Evolutionary conservation across 2,888 invertebrate genomes (phyloP).

Genomic region (Apomyelois bistriatella): DNA sequence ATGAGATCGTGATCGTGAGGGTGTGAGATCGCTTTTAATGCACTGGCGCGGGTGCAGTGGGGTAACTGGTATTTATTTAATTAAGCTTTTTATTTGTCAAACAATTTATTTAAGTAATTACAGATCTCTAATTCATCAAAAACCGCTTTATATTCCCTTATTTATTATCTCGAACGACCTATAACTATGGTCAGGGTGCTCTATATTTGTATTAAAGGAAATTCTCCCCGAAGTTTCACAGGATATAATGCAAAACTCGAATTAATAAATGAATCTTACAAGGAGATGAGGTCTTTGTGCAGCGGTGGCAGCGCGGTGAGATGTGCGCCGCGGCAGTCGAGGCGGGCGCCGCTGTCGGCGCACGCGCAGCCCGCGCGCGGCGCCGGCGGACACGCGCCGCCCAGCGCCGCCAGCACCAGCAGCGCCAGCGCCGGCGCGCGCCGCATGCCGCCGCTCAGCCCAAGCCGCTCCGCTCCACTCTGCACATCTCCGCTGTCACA

Average conservation of each 20-base stretch:
- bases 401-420: constrained; percentile 27
- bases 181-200: no score
- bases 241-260: neutral
- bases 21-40: neutral
- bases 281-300: constrained; percentile 38
- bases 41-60: neutral
- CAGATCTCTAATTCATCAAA: no score
- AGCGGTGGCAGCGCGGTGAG: constrained; percentile 53
- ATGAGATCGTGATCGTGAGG: no score
- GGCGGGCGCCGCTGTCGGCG: constrained; percentile 45
- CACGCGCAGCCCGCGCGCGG: constrained; percentile 40
- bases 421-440: constrained; percentile 32
- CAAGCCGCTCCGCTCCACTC: constrained; percentile 10
- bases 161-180: no score
- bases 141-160: no score
- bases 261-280: constrained; percentile 40
- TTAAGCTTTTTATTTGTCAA: no score
- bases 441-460: constrained; percentile 65
- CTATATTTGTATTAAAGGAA: no score
- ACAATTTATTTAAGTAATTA: no score
- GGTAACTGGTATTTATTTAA: no score
- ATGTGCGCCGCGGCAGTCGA: constrained; percentile 49
- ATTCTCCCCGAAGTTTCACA: no score
- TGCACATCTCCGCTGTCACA: constrained; percentile 26
- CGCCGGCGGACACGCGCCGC: constrained; percentile 18